Evolutionary conservation across 2,113 vertebrate genomes (phyloP), one percentile per base, ranked within the genome.

Genomic region (Nicator chloris): DNA sequence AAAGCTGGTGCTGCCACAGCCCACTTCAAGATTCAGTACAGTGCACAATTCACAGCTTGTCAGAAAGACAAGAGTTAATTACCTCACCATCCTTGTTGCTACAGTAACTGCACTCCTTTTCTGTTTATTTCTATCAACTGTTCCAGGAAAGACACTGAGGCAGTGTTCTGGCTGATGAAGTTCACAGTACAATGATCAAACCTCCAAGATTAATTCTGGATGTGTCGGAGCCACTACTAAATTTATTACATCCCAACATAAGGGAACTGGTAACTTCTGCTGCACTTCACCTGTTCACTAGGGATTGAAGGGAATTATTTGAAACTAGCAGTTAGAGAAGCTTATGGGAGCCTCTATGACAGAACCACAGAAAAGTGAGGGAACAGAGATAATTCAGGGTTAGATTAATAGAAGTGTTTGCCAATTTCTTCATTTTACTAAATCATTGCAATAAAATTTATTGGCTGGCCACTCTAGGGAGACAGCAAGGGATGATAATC

Each of bases 41-140:
- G 31, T 4, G 4, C 47, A 86, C 37, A 60, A 42, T 33, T 91
- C 45, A 63, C 49, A 96, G 60, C 59, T 49, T 30, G 76, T 68
- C 50, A 81, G 82, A 39, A 31, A 76, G 42, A 91, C 24, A 82
- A 60, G 85, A 82, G 76, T 91, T 94, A 92, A 88, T 88, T 79
- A 94, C 65, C 72, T 16, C 86, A 82, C 64, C 88, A 37, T 75
- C 42, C 59, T 44, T 59, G 92, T 96, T 97, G 94, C 91, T 85
- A 93, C 44, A 95, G 92, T 59, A 95, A 96, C 91, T 91, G 61
- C 65, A 72, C 69, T 82, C 65, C 57, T 88, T 92, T 80, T 83
- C 93, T 82, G 91, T 88, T 92, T 94, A 93, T 77, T 92, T 78
- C 44, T 75, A 90, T 91, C 68, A 91, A 91, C 71, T 76, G 65